Evolutionary conservation across 2,113 vertebrate species (phyloP), one percentile per base, ranked within the genome.

Genomic region (Macquaria ambigua): DNA sequence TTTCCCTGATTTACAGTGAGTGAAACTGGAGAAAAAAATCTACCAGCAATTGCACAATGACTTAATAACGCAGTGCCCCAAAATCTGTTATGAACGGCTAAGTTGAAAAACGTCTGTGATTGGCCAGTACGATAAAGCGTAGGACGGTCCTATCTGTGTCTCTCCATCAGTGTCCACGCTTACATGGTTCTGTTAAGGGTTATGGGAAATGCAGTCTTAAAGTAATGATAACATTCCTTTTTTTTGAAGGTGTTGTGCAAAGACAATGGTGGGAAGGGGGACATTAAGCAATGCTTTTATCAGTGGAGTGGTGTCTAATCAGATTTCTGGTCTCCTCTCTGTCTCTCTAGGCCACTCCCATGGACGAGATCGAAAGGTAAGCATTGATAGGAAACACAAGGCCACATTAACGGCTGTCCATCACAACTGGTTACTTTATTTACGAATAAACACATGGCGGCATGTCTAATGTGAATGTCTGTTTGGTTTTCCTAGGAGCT

Each of bases 281-380:
- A 79, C 68, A 88, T 91, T 77, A 90, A 78, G 79, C 86, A 87
- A 86, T 79, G 59, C 10, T 59, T 87, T 79, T 83, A 88, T 85
- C 84, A 66, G 79, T 28, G 18, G 34, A 62, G 69, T 48, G 62
- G 55, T 34, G 15, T 85, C 84, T 92, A 87, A 95, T 91, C 94
- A 87, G 87, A 91, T 79, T 61, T 84, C 25, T 78, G 28, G 34
- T 75, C 83, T 64, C 41, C 21, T 73, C 43, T 81, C 71, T 79
- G n/a, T 90, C 91, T 58, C 74, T 81, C 12, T 41, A 99, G 98
- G 95, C 81, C 48, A 14, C 87, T 9, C 94, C 96, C 77, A 79
- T 90, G 77, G 95, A 95, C n/a, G 95, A 97, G 23, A 90, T 83
- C 18, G 97, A 95, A 93, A 98, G 98, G 97, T 98, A 94, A 71